phyloP scores from a whole-genome alignment of 2,113 vertebrate genomes.

The Sorex fumeus region DNA sequence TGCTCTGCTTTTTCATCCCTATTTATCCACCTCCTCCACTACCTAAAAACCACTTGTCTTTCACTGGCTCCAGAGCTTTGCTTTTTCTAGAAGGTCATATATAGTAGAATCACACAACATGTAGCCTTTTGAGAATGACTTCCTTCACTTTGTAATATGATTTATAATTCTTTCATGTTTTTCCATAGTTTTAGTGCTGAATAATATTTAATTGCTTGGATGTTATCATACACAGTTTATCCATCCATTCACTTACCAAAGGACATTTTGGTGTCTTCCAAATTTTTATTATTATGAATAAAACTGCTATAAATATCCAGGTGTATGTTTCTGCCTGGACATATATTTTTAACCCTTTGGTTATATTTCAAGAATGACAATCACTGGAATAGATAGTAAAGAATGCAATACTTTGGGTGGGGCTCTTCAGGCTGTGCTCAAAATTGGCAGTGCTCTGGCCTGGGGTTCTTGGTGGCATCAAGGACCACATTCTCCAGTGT shows the following conservation, averaged over 20 bases:
- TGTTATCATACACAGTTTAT: not conserved
- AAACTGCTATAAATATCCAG: slow-evolving; percentile 19
- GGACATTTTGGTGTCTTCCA: not conserved
- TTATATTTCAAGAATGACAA: not conserved
- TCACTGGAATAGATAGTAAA: not conserved
- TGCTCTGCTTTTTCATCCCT: not conserved
- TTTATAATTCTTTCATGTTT: not conserved
- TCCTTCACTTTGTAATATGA: slow-evolving; percentile 12
- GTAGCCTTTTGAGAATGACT: not conserved
- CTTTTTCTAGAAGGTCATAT: slow-evolving; percentile 9
- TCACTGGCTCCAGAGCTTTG: not conserved
- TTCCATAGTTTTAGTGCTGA: slow-evolving; percentile 21
- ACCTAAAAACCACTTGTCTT: not conserved
- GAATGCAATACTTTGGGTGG: too few species aligned
- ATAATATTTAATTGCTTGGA: slow-evolving; percentile 23
- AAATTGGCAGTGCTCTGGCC: too few species aligned
- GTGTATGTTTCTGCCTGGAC: not conserved
- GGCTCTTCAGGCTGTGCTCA: too few species aligned
- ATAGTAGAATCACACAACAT: not conserved
- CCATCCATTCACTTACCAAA: not conserved
- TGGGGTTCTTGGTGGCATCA: too few species aligned
- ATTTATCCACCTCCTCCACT: not conserved
- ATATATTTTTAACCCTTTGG: slow-evolving; percentile 47
- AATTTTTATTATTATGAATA: slow-evolving; percentile 41
- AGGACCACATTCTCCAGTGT: too few species aligned